Percentiles rank a stretch among this genome's conserved stretches.
Evolutionary conservation across 2,888 invertebrate genomes (phyloP).

Genomic region (Drosophila anceps): DNA sequence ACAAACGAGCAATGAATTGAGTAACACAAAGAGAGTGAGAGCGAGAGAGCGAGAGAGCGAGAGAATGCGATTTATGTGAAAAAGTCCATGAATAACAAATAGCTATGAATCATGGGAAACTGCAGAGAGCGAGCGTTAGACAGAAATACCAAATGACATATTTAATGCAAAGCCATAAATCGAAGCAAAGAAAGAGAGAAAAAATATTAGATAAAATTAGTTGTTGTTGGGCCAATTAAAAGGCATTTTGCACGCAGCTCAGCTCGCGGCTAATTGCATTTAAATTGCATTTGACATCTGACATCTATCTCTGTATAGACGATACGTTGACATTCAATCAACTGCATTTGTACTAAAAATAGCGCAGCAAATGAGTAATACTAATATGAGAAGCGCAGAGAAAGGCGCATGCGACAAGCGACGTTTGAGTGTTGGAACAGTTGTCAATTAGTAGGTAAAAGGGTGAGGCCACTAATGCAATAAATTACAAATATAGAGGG

Average conservation of each 20-base stretch:
- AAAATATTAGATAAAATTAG: not conserved
- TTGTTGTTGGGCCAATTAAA: slow-evolving; percentile 37
- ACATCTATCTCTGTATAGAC: slow-evolving; percentile 25
- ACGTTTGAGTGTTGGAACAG: slow-evolving; percentile 1
- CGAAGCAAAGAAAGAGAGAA: too few species aligned
- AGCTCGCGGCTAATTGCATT: slow-evolving; percentile 49
- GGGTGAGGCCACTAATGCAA: not conserved
- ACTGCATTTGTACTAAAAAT: slow-evolving; percentile 37
- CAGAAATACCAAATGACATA: slow-evolving; percentile 53
- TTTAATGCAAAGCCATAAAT: slow-evolving; percentile 49
- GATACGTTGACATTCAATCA: slow-evolving; percentile 55
- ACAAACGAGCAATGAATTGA: slow-evolving; percentile 13
- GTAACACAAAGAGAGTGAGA: not conserved
- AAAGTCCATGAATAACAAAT: slow-evolving; percentile 57
- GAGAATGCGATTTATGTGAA: slow-evolving; percentile 16
- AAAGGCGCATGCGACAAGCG: not conserved
- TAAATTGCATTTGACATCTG: slow-evolving; percentile 49
- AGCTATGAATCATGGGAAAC: slow-evolving; percentile 53
- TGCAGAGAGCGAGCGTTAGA: slow-evolving; percentile 2
- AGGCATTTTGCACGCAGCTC: slow-evolving; percentile 28
- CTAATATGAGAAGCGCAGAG: slow-evolving; percentile 8
- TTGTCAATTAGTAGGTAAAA: not conserved
- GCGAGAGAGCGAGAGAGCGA: not conserved
- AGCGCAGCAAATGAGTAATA: slow-evolving; percentile 26
- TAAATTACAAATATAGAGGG: not conserved